A percentile compares a stretch with the other conserved stretches of the same genome.
Evolutionary conservation across 2,888 invertebrate genomes (phyloP).

Genomic region (Tenthredo mesomela): DNA sequence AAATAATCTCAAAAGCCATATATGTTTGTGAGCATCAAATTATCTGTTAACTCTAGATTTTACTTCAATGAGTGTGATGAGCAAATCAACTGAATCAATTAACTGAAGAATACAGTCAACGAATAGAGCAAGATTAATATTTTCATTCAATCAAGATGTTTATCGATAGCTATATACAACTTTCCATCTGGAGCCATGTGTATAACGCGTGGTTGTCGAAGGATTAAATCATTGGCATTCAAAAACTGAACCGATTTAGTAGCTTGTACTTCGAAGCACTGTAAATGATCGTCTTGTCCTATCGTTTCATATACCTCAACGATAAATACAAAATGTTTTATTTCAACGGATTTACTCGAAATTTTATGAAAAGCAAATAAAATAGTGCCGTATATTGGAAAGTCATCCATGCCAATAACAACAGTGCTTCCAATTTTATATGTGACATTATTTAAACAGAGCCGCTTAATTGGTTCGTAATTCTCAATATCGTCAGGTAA

Average conservation of each 20-base stretch:
- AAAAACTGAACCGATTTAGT: conserved; percentile 4
- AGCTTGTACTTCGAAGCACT: conserved; percentile 1
- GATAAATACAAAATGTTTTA: neutral
- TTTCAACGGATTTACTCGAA: neutral
- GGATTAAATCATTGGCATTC: neutral
- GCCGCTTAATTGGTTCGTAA: neutral
- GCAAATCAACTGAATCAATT: no score
- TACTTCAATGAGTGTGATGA: no score
- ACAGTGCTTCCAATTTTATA: neutral
- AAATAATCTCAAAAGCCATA: no score
- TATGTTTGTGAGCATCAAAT: no score
- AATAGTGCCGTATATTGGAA: conserved; percentile 11
- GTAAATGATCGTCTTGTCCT: conserved; percentile 8
- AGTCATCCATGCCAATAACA: neutral
- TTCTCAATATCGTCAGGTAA: neutral
- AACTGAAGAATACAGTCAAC: no score
- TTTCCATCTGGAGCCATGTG: neutral
- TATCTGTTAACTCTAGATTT: no score
- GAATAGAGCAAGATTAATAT: neutral
- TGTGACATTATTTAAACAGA: neutral
- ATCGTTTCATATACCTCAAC: conserved; percentile 14
- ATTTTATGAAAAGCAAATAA: neutral
- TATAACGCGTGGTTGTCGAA: conserved; percentile 7
- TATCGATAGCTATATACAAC: conserved; percentile 20
- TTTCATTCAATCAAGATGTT: conserved; percentile 4